Conservation (phyloP, 2,113 vertebrate species). For the Sturnira hondurensis region DNA sequence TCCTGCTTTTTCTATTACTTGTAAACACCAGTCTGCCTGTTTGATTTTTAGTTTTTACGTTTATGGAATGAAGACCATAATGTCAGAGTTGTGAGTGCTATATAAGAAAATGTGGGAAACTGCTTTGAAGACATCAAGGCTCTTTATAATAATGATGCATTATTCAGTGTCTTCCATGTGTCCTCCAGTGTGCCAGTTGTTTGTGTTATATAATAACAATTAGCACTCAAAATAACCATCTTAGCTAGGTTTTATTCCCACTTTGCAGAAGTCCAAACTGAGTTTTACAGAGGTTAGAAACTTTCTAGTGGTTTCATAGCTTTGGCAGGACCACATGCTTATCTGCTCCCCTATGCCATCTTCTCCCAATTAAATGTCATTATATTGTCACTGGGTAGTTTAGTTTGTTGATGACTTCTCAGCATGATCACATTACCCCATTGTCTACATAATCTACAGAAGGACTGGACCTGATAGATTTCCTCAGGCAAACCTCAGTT, state of each 20-base stretch:
- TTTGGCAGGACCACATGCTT: neutral
- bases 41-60: neutral
- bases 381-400: neutral
- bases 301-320: neutral
- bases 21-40: neutral
- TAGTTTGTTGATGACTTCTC: neutral
- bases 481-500: neutral
- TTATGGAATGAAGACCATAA: neutral
- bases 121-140: neutral
- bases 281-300: neutral
- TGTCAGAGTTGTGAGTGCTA: neutral
- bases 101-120: neutral
- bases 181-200: neutral
- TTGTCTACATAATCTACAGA: neutral
- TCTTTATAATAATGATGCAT: neutral
- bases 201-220: neutral
- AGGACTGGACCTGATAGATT: neutral
- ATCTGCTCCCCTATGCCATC: neutral
- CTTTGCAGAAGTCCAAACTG: neutral
- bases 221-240: neutral
- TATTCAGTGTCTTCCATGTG: neutral
- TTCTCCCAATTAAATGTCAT: neutral
- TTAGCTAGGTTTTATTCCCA: neutral
- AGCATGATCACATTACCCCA: neutral
- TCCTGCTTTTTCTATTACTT: neutral